Evolutionary conservation across 2,797 vertebrate species (phyloP), one percentile per base, ranked within the genome.

Genomic region (Sandelia bainsii): DNA sequence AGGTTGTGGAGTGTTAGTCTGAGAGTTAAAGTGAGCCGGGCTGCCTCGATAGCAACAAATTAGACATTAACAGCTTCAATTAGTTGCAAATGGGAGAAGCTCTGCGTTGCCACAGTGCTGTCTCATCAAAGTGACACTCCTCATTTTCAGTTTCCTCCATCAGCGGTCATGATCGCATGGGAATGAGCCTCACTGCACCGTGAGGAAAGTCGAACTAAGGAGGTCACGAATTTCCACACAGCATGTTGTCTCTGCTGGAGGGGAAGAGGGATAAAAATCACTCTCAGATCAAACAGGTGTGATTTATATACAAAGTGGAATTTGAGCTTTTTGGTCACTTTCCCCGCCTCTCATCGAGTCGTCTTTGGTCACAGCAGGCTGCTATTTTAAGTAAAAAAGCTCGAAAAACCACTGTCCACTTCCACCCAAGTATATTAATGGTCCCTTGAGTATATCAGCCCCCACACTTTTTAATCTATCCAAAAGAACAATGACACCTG

Each of bases 31-130:
- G 70, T 1, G 8, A 53, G 78, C 66, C 59, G 14, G 51, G 14
- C 72, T 23, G 79, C 45, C 68, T 69, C 57, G 70, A 87, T 79
- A 65, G 88, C 85, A 86, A 83, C 91, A 89, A 90, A 91, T 90
- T 77, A 83, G 79, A 84, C 82, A 85, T 88, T 77, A 93, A 84
- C 83, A 73, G 78, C 85, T 84, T 81, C 81, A 81, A 91, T 93
- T 91, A 92, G 88, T 10, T 17, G 66, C 72, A 87, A 91, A 91
- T 70, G 84, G 89, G 78, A 77, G 75, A 76, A 67, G 49, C 57
- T 68, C 74, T 63, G 62, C 40, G 72, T 69, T 58, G 58, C 60
- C 39, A 27, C 46, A 3, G 72, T 16, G 53, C 56, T 6, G 57
- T 25, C 72, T 87, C 85, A 69, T 90, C 85, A 76, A 81, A 81